Evolutionary conservation across 2,888 invertebrate genomes (phyloP), one percentile per base, ranked within the genome.

Genomic region (Cremastobaeus sp.): DNA sequence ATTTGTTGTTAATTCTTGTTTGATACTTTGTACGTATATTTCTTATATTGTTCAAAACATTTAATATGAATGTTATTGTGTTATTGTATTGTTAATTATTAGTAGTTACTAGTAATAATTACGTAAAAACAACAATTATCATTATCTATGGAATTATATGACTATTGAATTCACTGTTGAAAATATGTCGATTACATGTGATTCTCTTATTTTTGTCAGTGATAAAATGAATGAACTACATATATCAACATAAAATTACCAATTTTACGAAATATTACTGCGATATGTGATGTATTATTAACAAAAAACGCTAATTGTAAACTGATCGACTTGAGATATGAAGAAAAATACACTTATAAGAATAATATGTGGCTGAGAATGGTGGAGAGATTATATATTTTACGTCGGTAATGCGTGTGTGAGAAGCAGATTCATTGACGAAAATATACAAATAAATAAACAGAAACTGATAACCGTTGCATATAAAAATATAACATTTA

Each of bases 271-370:
- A 43, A 54, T 32, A 9, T 30, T 64, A 6, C 50, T 78, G 80
- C 81, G 80, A 82, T 81, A 84, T 83, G 84, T 83, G 83, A 84
- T 84, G 83, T 84, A 77, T 72, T 79, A 78, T 81, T 83, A 79
- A 75, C 34, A 30, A 21, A 54, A 37, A 14, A 45, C 11, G 1
- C 47, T 55, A 74, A 79, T 76, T 70, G 74, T 77, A 62, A 66
- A 77, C 75, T 77, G 77, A 62, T 57, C 68, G 52, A 77, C 39
- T 60, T 59, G 43, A 47, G 55, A 62, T 64, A 69, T 50, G 50
- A 18, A 34, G 20, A 64, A 62, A 32, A 47, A 76, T 43, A 69
- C 66, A 50, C 45, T 73, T 69, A 43, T 71, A 66, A 74, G 68
- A 39, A 55, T 14, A 54, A 18, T 30, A 65, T 55, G 15, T 17